Evolutionary conservation across 2,797 vertebrate genomes (phyloP).

Genomic region (Balearica regulorum): DNA sequence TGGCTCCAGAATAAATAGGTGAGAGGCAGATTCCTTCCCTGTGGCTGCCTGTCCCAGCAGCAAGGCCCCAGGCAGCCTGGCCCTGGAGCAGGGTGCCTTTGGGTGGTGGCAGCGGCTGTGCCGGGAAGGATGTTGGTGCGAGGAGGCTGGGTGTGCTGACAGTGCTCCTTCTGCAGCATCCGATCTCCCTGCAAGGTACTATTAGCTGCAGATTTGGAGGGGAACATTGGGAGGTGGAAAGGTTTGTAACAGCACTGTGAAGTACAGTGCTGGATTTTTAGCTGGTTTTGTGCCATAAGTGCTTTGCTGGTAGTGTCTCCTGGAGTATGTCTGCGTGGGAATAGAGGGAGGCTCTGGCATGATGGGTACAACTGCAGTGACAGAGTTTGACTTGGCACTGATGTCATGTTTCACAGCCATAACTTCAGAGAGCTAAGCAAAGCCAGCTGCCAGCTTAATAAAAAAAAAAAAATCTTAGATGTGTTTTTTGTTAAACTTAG

Average conservation of each 20-base stretch:
- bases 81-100: background rate
- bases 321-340: fast-evolving
- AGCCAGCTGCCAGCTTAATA: background rate
- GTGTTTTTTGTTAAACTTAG: background rate
- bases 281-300: background rate
- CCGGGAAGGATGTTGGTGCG: background rate
- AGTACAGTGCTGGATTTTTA: background rate
- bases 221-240: background rate
- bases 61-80: background rate
- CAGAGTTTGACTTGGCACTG: background rate
- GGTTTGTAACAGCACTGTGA: background rate
- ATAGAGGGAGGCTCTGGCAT: background rate
- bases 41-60: background rate
- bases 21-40: background rate
- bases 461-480: background rate
- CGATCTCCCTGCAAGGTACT: fast-evolving
- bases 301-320: background rate
- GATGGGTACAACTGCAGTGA: background rate
- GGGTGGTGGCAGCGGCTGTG: background rate
- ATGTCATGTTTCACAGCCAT: background rate
- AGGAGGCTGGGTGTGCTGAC: background rate
- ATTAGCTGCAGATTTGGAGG: background rate
- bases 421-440: background rate
- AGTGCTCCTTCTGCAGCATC: background rate
- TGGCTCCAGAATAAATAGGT: background rate